Base-by-base conservation (phyloP, 1,140 invertebrate genomes). In the Adoxophyes honmai region DNA sequence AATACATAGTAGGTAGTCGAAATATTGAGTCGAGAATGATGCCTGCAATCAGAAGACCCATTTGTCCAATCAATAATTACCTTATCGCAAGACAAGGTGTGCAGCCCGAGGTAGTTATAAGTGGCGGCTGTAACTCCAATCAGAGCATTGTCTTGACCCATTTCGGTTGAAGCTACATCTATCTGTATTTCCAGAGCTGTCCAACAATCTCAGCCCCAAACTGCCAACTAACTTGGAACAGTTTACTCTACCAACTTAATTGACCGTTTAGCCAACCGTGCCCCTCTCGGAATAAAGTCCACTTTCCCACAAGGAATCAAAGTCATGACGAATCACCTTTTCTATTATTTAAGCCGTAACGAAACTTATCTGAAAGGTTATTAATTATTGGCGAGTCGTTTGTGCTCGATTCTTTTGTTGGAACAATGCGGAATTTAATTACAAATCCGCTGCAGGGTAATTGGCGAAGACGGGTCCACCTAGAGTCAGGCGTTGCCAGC, bases 291-390 rank as follows among this genome's bases (percentile, higher is more conserved):
- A n/a, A 48, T 48, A 48, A 11, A 48, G 42, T 7, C 21, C 42
- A 48, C n/a, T 48, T 48, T 48, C 16, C 9, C 1, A 48, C 9
- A 18, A 48, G 13, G 42, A 48, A 48, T 44, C 42, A 16, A 48
- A 28, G 16, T 48, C 42, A 48, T 48, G 42, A 48, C 21, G 42
- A 48, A 48, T 48, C 4, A 48, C 42, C 42, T 33, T 48, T 48
- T 48, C 42, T 28, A 48, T 48, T 48, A 48, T 48, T 48, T 33
- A 48, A 48, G 42, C 42, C 21, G 10, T 11, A 48, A 48, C 28
- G 42, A 48, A 48, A 48, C 18, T 48, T 48, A 48, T 48, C 42
- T n/a, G 42, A 48, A 28, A 48, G 18, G 11, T 48, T 33, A 48
- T 48, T 48, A 48, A 48, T 48, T 33, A 48, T 48, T 48, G 42